Conservation (phyloP, 2,113 vertebrate species). For the Pterocles gutturalis region DNA sequence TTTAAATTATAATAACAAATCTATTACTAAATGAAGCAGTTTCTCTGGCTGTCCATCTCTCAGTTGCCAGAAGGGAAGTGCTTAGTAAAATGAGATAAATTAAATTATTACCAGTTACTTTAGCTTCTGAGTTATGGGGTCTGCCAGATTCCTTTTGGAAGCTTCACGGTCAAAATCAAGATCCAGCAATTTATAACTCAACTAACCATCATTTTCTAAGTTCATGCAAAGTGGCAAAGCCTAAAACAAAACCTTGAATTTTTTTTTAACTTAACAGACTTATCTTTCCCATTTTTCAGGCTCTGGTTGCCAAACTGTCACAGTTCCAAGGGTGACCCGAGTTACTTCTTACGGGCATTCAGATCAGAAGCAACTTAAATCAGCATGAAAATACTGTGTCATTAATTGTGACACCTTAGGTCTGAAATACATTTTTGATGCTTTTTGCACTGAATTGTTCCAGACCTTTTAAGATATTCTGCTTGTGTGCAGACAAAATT, state of each 20-base stretch:
- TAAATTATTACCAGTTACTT: slow-evolving; percentile 28
- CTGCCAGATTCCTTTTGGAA: neutral
- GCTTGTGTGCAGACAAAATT: neutral
- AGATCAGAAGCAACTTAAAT: neutral
- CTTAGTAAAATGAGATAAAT: neutral
- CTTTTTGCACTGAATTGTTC: neutral
- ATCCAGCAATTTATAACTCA: neutral
- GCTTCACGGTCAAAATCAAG: neutral
- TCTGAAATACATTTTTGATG: neutral
- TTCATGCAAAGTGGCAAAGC: neutral
- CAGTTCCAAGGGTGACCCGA: neutral
- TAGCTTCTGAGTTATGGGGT: neutral
- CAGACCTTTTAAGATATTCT: neutral
- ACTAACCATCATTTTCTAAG: neutral
- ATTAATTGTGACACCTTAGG: neutral
- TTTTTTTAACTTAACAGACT: neutral
- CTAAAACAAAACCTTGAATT: neutral
- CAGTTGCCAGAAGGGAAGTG: slow-evolving; percentile 4
- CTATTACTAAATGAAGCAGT: slow-evolving; percentile 36
- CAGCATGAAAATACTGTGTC: neutral
- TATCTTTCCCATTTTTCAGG: neutral
- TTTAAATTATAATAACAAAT: slow-evolving; percentile 47
- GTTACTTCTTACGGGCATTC: neutral
- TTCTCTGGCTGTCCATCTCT: neutral
- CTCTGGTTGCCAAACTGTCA: neutral